Base-by-base conservation (phyloP, 2,797 vertebrate genomes). In the Enteromius afrohamiltoni region DNA sequence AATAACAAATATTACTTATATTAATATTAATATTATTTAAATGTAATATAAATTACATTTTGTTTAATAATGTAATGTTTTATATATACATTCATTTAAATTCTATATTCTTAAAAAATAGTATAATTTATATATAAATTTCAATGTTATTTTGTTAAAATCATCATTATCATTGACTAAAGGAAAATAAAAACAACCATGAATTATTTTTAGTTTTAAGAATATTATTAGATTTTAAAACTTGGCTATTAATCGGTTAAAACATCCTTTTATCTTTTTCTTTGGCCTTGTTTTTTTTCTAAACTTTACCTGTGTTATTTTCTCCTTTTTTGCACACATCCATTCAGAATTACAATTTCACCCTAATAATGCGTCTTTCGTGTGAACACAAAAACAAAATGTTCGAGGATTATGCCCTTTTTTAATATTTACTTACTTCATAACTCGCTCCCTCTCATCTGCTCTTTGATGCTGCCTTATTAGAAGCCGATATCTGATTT, bases 401-500 rank as follows among this genome's bases (percentile, higher is more conserved):
- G 23, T 45, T 65, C 16, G n/a, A 49, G 60, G 26, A 51, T 37
- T 53, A 29, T 21, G 16, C 17, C 6, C 9, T 64, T 49, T 79
- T 51, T 68, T 40, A 51, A 34, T 79, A 51, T 16, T 8, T n/a
- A 47, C 53, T 82, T 67, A 65, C 40, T 19, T 73, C 55, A 4
- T 26, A 73, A 80, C 23, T 53, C 9, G 10, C 16, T 29, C 17
- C 3, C 11, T 60, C 6, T 58, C 26, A 1, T 60, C 8, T 62
- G 79, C 26, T 82, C 69, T 82, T 82, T 82, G 69, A 82, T 51
- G 80, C 58, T 74, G 55, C 19, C 55, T 75, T 17, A 67, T 83
- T 45, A 68, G 16, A 67, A 49, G 9, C 60, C 67, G 45, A 74
- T 65, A 83, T 83, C 60, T 42, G 47, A 83, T 83, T 26, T 77